A percentile compares a stretch with the other conserved stretches of the same genome.
These are phyloP conservation scores for Poecilia velifera DNA, from an alignment of 2,797 vertebrate species.

Conservation along the genomic window DNA sequence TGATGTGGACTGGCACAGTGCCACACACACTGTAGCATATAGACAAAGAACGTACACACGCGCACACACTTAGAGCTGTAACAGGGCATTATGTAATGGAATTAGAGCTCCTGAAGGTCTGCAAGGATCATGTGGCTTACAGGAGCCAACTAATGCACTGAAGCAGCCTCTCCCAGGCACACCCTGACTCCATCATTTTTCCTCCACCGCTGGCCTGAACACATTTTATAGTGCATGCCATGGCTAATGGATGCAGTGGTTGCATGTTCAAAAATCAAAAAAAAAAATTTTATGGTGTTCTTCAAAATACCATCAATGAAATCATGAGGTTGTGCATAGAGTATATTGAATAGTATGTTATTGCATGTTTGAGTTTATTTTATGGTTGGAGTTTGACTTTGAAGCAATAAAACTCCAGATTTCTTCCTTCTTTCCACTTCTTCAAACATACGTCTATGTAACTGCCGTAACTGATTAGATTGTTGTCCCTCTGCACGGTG, in stretches of 20 bases:
- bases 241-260: constrained; percentile 30
- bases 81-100: constrained; percentile 71
- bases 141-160: constrained; percentile 63
- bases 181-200: constrained; percentile 56
- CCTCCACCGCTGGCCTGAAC: constrained; percentile 38
- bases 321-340: not conserved
- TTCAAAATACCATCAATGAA: not conserved
- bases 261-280: constrained; percentile 18
- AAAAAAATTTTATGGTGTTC: not conserved
- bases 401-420: not conserved
- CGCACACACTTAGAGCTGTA: constrained; percentile 43
- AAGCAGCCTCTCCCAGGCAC: constrained; percentile 57
- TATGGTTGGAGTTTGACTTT: not conserved
- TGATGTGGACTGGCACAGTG: constrained; percentile 55
- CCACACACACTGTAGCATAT: constrained; percentile 43
- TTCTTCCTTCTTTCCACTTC: not conserved
- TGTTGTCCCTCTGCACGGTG: not conserved
- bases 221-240: constrained; percentile 26
- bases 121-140: constrained; percentile 56
- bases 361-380: not conserved
- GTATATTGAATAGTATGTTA: not conserved
- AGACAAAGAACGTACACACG: constrained; percentile 21
- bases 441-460: not conserved
- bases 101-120: constrained; percentile 72
- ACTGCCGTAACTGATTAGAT: not conserved